phyloP scores from a whole-genome alignment of 2,797 vertebrate genomes.

The Pantherophis vulpinus region DNA sequence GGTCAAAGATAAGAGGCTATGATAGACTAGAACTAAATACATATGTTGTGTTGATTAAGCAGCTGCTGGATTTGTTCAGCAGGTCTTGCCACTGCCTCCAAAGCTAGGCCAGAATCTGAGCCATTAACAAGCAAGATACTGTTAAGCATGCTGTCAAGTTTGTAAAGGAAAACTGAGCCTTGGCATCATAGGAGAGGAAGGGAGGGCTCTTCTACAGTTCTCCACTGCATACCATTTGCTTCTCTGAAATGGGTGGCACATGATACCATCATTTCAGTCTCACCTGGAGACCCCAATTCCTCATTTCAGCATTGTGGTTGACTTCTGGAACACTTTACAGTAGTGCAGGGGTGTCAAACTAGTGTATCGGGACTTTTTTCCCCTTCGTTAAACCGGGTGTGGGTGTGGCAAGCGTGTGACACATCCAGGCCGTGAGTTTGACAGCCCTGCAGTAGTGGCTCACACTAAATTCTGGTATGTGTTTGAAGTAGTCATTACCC shows the following conservation, averaged over 20 bases:
- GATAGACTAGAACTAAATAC: not conserved
- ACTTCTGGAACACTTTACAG: not conserved
- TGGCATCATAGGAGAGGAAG: not conserved
- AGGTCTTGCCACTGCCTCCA: not conserved
- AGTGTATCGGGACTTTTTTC: no score
- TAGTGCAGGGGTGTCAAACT: not conserved
- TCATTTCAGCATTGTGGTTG: not conserved
- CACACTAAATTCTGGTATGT: not conserved
- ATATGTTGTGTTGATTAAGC: not conserved
- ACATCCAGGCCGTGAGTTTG: no score
- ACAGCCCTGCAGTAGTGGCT: no score
- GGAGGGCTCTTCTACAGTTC: slow-evolving; percentile 6
- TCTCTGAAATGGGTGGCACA: slow-evolving; percentile 12
- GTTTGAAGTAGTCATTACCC: not conserved
- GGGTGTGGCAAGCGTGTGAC: no score
- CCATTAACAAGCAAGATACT: not conserved
- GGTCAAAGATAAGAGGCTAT: slow-evolving; percentile 15
- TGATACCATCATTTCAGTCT: not conserved
- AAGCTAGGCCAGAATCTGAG: slow-evolving; percentile 20
- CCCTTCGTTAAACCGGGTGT: no score
- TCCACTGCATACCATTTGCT: slow-evolving; percentile 1
- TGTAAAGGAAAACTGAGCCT: not conserved
- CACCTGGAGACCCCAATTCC: not conserved
- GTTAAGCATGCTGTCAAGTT: not conserved
- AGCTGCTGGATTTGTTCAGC: not conserved